Evolutionary conservation across 2,113 vertebrate species (phyloP), one percentile per base, ranked within the genome.

Genomic region (Hiodon alosoides): DNA sequence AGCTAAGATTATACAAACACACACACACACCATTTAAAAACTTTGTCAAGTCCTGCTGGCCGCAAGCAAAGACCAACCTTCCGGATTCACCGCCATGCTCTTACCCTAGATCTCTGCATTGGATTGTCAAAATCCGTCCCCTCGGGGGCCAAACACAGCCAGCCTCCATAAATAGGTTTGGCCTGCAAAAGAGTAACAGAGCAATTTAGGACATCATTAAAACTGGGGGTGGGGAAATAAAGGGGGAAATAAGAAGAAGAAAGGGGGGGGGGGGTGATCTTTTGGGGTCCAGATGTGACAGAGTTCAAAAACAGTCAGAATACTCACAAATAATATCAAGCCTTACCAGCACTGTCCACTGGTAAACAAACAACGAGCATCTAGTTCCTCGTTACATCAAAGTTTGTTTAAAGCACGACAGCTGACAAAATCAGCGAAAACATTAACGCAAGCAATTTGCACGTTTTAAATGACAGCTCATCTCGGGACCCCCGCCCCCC

Each of bases 121-220:
- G 92, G 92, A 87, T 93, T 93, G 85, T 93, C 91, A 79, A 93
- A 93, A 83, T 93, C 91, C 0, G 92, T 93, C 79, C 92, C 92
- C 84, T 93, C 92, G 0, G 92, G 92, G 84, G 92, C 92, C 88
- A 93, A 89, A 77, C 91, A 93, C 72, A 93, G 85, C 92, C 92
- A 93, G 79, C 92, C 92, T 58, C 91, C 92, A 84, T 93, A 93
- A 86, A 93, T 91, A 55, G 92, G 91, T 85, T 93, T 93, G 77
- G 92, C 92, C 92, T 93, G 86, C 80, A 85, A 89, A 84, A 81
- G 76, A 77, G 69, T 59, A 70, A 17, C 17, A 58, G 7, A 79
- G 76, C 60, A 82, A 85, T 85, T 87, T 84, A 85, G 85, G 69
- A 79, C 82, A 85, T 87, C 16, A 85, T 87, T 85, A 84, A 81